These are phyloP conservation scores for Athalia cordata DNA, from an alignment of 2,888 invertebrate genomes.

Conservation along the genomic window DNA sequence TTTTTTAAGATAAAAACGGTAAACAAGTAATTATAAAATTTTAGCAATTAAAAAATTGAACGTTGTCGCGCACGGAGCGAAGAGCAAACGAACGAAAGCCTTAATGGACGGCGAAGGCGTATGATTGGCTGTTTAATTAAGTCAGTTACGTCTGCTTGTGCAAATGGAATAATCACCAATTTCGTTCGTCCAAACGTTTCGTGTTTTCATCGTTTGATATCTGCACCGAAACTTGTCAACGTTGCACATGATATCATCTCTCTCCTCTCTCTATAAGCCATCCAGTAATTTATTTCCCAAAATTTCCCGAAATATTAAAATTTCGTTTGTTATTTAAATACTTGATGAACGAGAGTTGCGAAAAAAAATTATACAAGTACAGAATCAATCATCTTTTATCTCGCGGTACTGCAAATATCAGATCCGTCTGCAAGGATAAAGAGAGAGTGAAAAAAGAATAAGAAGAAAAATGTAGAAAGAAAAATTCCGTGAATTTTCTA, in stretches of 20 bases:
- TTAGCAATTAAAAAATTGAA: conserved; percentile 21
- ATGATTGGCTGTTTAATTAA: conserved; percentile 41
- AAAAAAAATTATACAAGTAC: too few species aligned
- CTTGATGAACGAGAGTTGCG: too few species aligned
- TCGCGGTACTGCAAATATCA: background rate
- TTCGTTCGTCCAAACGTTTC: conserved; percentile 22
- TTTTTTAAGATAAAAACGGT: conserved; percentile 1
- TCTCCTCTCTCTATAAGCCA: too few species aligned
- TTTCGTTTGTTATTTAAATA: too few species aligned
- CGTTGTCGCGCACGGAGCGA: background rate
- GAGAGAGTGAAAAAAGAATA: background rate
- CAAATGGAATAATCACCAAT: conserved; percentile 45
- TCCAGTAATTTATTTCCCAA: too few species aligned
- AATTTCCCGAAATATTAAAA: too few species aligned
- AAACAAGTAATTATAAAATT: conserved; percentile 13
- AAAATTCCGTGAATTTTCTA: conserved; percentile 11
- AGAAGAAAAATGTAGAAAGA: background rate
- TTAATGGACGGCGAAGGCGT: conserved; percentile 30
- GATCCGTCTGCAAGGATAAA: background rate
- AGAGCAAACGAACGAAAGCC: conserved; percentile 9
- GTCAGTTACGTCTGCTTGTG: conserved; percentile 40
- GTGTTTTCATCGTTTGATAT: conserved; percentile 36
- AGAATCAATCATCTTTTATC: background rate
- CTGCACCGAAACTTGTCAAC: background rate
- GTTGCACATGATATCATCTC: too few species aligned